Evolutionary conservation across 2,113 vertebrate genomes (phyloP).

Genomic region (Felis chaus): DNA sequence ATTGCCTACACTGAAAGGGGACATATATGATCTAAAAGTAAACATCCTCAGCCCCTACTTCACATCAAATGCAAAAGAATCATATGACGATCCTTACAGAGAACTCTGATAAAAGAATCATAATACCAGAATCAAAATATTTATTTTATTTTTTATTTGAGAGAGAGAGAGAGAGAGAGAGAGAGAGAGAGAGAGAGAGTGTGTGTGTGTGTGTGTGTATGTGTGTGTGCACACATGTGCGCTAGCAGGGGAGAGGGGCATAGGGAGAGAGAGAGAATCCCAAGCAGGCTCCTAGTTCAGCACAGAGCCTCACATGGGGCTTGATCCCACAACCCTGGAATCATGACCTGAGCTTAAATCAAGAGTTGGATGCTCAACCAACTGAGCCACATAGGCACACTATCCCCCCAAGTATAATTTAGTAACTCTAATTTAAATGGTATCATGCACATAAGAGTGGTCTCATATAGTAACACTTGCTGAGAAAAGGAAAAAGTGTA

Average conservation of each 20-base stretch:
- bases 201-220: too few relatives aligned
- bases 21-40: not conserved
- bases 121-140: not conserved
- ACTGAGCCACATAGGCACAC: too few relatives aligned
- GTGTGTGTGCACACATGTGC: fast-evolving
- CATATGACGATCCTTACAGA: not conserved
- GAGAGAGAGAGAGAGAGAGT: too few relatives aligned
- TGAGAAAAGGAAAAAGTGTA: not conserved
- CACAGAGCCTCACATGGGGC: too few relatives aligned
- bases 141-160: too few relatives aligned
- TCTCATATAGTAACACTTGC: not conserved
- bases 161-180: too few relatives aligned
- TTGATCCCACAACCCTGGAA: too few relatives aligned
- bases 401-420: not conserved
- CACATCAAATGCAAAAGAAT: not conserved
- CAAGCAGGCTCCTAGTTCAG: too few relatives aligned
- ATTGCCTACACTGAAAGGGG: not conserved
- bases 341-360: too few relatives aligned
- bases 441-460: not conserved
- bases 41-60: not conserved
- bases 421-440: not conserved
- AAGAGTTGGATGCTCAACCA: too few relatives aligned
- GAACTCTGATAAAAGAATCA: not conserved
- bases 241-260: too few relatives aligned
- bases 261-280: too few relatives aligned